A percentile compares a stretch with the other conserved stretches of the same genome.
phyloP scores from a whole-genome alignment of 2,113 vertebrate genomes.

The Panthera tigris region DNA sequence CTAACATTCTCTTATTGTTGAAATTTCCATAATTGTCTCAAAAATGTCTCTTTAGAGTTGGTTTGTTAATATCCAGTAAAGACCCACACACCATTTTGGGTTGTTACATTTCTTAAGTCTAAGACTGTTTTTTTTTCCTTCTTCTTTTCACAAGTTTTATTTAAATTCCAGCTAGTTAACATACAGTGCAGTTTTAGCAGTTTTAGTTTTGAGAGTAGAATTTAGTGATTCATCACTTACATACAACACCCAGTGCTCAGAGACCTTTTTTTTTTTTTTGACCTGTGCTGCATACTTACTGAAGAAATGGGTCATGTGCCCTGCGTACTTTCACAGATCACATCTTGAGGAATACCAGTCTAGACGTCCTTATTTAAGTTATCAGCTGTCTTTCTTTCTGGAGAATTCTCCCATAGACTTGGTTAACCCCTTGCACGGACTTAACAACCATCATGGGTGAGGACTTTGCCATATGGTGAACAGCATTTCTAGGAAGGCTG shows the following conservation, averaged over 20 bases:
- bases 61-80: neutral
- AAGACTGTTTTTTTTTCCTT: neutral
- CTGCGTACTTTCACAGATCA: neutral
- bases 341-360: neutral
- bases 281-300: neutral
- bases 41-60: slow-evolving; percentile 30
- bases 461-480: neutral
- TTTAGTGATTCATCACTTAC: neutral
- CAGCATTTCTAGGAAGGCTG: neutral
- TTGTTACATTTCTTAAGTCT: neutral
- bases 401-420: neutral
- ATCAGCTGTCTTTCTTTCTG: neutral
- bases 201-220: neutral
- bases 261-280: neutral
- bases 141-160: neutral
- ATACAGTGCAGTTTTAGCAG: neutral
- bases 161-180: neutral
- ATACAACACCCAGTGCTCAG: neutral
- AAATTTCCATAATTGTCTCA: slow-evolving; percentile 2
- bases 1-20: neutral
- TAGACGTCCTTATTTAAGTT: neutral
- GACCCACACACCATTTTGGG: neutral
- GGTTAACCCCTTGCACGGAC: neutral
- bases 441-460: neutral
- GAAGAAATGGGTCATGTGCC: neutral